A percentile compares a stretch with the other conserved stretches of the same genome.
Conservation (phyloP, 2,797 vertebrate genomes). For the Coregonus suidteri region DNA sequence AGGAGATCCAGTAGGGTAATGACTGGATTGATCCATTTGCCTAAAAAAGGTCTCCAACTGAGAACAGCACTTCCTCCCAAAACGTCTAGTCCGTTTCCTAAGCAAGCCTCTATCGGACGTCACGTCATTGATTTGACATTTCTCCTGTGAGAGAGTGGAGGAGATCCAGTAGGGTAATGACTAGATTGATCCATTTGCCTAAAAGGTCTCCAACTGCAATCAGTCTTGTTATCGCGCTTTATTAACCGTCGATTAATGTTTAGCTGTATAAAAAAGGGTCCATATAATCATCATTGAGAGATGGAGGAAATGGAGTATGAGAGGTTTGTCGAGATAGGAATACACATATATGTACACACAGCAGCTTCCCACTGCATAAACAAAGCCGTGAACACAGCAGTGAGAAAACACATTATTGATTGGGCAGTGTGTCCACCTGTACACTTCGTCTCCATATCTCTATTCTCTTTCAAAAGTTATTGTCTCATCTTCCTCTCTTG, state of each 20-base stretch:
- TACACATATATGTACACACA: neutral
- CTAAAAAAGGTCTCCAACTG: neutral
- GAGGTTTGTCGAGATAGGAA: no score
- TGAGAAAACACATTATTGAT: neutral
- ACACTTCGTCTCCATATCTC: no score
- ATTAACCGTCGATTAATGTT: neutral
- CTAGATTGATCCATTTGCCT: slow-evolving; percentile 19
- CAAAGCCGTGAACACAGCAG: no score
- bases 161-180: neutral
- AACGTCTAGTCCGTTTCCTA: neutral
- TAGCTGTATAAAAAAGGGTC: neutral
- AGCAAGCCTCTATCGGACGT: neutral
- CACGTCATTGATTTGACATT: slow-evolving; percentile 17
- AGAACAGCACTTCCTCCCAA: neutral
- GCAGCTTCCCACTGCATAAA: no score
- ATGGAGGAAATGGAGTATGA: neutral
- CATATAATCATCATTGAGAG: neutral
- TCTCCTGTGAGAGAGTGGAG: neutral
- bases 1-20: neutral
- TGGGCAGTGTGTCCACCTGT: no score
- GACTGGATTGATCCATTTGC: slow-evolving; percentile 20
- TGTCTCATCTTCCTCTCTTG: no score
- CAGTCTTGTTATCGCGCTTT: neutral
- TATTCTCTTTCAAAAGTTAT: no score
- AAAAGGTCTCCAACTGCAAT: neutral